Base-by-base conservation (phyloP, 2,888 invertebrate genomes). In the Incurvaria masculella region DNA sequence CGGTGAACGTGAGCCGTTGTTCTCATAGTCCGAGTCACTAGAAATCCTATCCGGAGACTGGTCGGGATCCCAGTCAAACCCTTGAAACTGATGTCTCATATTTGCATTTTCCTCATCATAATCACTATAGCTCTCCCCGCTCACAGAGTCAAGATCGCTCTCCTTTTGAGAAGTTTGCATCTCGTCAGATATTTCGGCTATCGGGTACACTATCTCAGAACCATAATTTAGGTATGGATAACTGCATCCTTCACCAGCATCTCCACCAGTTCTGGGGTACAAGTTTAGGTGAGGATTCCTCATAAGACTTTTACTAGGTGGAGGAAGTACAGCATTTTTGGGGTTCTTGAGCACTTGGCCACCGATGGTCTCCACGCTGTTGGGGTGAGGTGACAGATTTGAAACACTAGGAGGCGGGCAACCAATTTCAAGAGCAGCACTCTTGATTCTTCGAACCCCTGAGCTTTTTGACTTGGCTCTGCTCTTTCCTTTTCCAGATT, bases 161-260 rank as follows among this genome's bases (percentile, higher is more conserved):
- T 84, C 84, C 41, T 83, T 83, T 56, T 85, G 84, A 1, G 83
- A 84, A 10, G 83, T 84, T 62, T 84, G 84, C 73, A 85, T 87
- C 66, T 91, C 91, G 60, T 90, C 91, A 1, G 88, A 86, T 63
- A 90, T 90, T 69, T 92, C 92, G 1, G 89, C 91, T 56, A 92
- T 91, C 3, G 92, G 91, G 66, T 91, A 91, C 1, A 89, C 84
- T 49, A 88, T 88, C 66, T 89, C 89, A 2, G 88, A 88, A 14
- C 87, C 87, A 56, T 85, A 86, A 33, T 81, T 82, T 50, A 82
- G 57, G 53, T 75, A 79, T 1, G 91, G 91, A 65, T 91, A 89
- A 45, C 89, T 83, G 46, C 88, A 87, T 52, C 88, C 89, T 53
- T 88, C 87, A 6, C 86, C 86, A 27, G 83, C 81, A 61, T 81